Conservation (phyloP, 2,888 invertebrate species). For the Selenia dentaria region DNA sequence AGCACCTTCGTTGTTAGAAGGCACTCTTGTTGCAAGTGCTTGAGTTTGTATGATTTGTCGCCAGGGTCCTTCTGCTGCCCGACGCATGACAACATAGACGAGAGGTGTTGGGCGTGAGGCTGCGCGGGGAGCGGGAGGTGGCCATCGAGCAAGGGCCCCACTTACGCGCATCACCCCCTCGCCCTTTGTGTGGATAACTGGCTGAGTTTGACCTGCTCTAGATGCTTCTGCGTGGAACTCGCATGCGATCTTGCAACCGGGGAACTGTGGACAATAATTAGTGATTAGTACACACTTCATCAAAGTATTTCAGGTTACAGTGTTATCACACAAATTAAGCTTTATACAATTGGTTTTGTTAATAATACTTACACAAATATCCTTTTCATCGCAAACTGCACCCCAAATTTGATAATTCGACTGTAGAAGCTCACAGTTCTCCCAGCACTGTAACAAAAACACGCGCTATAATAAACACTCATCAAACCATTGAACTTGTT, state of each 20-base stretch:
- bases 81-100: constrained; percentile 89
- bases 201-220: constrained; percentile 86
- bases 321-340: too few species aligned
- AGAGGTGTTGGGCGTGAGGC: constrained; percentile 85
- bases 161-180: constrained; percentile 87
- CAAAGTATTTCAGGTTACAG: too few species aligned
- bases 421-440: constrained; percentile 89
- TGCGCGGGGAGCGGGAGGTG: constrained; percentile 84
- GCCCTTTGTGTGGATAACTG: constrained; percentile 88
- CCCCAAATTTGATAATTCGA: constrained; percentile 90
- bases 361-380: constrained; percentile 87
- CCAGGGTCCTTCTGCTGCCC: constrained; percentile 86
- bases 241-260: constrained; percentile 89
- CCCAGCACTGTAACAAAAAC: constrained; percentile 89
- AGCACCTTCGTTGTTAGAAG: constrained; percentile 86
- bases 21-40: constrained; percentile 86
- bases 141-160: constrained; percentile 87
- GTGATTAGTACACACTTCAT: too few species aligned
- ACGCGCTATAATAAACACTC: constrained; percentile 38
- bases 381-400: constrained; percentile 88
- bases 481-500: constrained; percentile 47
- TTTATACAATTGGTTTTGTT: too few species aligned
- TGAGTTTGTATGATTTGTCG: constrained; percentile 88
- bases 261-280: constrained; percentile 82
- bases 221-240: constrained; percentile 87